These are phyloP conservation scores for human (Homo sapiens) DNA, from an alignment of 2,113 vertebrate genomes.

Conservation along the genomic window GRCh38 chr4:83391501-83392000, in stretches of 20 bases:
- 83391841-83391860: background rate
- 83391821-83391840: background rate
- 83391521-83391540: background rate
- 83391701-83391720: background rate
- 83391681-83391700: background rate
- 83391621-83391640: background rate
- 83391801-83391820: background rate
- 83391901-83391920: background rate
- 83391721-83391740: background rate
- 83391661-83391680: background rate
- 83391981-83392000: background rate
- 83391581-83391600: background rate
- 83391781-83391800: background rate
- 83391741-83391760: background rate
- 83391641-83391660: background rate
- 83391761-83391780: background rate
- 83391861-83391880: background rate
- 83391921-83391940: constrained; percentile 20
- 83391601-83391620: background rate
- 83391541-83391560: background rate
- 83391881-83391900: background rate
- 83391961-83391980: background rate
- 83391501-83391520: background rate
- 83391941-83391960: background rate
- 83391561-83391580: background rate